Evolutionary conservation across 1,140 invertebrate genomes (phyloP), one percentile per base, ranked within the genome.

Genomic region (Heliconius congener): DNA sequence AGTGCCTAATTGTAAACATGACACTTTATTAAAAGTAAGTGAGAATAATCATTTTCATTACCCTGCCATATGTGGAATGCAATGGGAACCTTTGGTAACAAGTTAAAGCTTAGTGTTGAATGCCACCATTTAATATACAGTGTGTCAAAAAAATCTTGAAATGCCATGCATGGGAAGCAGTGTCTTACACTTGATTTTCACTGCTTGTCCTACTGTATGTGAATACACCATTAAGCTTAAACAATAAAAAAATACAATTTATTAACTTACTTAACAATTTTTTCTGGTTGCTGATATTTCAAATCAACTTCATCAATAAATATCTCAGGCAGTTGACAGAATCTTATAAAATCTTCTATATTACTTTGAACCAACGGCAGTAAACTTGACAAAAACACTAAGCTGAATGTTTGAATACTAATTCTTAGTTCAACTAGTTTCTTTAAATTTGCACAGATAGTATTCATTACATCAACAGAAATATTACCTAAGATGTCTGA

Each of bases 241-340:
- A 52, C 19, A 19, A 60, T 23, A 60, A 23, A 57, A n/a, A 27
- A 27, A 3, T 60, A 30, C 13, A 66, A 27, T 16, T 30, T 16
- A 66, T 11, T 27, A 30, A 84, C 90, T 86, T 88, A 96, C 95
- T 90, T 94, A 57, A 96, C 95, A 27, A 95, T 83, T 73, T 89
- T 90, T 79, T 94, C 89, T 13, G 95, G 93, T 77, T 93, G 89
- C 75, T 90, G 83, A 52, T 91, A 87, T 82, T 94, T 95, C 30
- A 97, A 90, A 81, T 94, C 93, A 18, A 97, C 85, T 82, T 95
- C 89, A 74, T 93, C 89, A 42, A 97, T 86, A 52, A 97, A 89
- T 23, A 95, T 90, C 57, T 94, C 89, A 11, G 96, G 90, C 76
- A 96, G 86, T 30, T 91, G 87, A 71, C 85, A 87, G 78, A 92